Evolutionary conservation across 2,888 invertebrate species (phyloP).

Genomic region (Electrophaes corylata): DNA sequence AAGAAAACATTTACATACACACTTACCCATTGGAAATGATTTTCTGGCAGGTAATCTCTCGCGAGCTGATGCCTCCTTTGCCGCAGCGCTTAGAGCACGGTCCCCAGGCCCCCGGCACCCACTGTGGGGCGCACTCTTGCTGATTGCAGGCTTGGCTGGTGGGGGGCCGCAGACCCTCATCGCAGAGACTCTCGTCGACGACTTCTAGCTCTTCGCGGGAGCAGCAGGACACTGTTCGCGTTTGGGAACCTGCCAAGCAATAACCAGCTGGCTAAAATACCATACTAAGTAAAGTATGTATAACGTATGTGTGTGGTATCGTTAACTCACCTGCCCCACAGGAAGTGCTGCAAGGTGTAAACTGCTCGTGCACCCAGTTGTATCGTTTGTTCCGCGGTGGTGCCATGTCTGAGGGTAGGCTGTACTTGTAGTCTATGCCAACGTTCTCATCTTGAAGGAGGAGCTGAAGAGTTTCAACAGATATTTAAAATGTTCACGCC

Average conservation of each 20-base stretch:
- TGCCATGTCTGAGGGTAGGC: slow-evolving; percentile 89
- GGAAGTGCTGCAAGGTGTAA: slow-evolving; percentile 91
- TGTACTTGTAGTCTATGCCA: slow-evolving; percentile 95
- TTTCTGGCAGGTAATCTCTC: slow-evolving; percentile 92
- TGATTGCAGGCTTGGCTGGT: slow-evolving; percentile 89
- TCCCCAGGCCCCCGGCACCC: slow-evolving; percentile 92
- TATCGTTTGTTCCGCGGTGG: slow-evolving; percentile 89
- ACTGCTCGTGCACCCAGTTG: slow-evolving; percentile 91
- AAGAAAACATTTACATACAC: neutral
- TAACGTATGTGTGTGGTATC: too few species aligned
- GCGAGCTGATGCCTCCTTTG: slow-evolving; percentile 87
- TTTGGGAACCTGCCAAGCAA: slow-evolving; percentile 85
- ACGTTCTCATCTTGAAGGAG: slow-evolving; percentile 92
- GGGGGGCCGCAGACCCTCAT: slow-evolving; percentile 88
- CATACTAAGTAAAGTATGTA: too few species aligned
- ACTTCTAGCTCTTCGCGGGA: slow-evolving; percentile 88
- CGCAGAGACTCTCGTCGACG: slow-evolving; percentile 91
- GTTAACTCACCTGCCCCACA: slow-evolving; percentile 92
- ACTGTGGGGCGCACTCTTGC: slow-evolving; percentile 91
- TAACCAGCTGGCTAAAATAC: neutral
- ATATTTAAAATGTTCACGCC: too few species aligned
- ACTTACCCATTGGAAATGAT: slow-evolving; percentile 88
- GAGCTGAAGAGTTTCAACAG: slow-evolving; percentile 81
- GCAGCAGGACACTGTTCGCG: slow-evolving; percentile 91
- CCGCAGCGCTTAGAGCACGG: slow-evolving; percentile 94